phyloP scores from a whole-genome alignment of 1,140 invertebrate genomes.

The Heliothis subflexa region DNA sequence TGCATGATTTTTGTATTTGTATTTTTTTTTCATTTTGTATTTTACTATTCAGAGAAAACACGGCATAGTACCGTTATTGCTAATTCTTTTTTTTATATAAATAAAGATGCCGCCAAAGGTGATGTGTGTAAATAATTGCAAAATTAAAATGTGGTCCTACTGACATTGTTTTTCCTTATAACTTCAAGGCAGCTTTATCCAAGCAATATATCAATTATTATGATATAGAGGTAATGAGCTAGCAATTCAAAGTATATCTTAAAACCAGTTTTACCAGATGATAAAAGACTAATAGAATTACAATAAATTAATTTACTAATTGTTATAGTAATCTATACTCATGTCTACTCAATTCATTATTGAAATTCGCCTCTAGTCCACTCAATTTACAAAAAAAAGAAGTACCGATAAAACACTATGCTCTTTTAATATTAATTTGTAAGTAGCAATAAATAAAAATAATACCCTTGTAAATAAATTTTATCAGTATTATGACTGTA shows the following conservation, averaged over 20 bases:
- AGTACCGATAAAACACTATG: background rate
- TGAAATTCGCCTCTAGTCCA: constrained; percentile 34
- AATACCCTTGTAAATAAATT: constrained; percentile 54
- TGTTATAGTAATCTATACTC: constrained; percentile 7
- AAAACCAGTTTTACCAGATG: background rate
- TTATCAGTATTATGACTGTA: constrained; percentile 57
- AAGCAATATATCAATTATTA: constrained; percentile 8
- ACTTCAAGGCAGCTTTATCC: background rate
- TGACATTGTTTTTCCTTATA: background rate
- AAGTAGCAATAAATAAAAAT: constrained; percentile 30
- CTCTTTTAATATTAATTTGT: constrained; percentile 8
- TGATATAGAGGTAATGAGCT: constrained; percentile 18
- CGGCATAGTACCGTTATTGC: no score
- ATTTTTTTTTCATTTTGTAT: no score
- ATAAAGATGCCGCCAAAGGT: background rate
- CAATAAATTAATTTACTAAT: background rate
- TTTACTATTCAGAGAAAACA: no score
- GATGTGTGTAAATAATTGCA: background rate
- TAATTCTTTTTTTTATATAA: background rate
- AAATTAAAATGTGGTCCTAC: background rate
- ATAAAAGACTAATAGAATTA: background rate
- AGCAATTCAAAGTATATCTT: constrained; percentile 3
- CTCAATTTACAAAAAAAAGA: constrained; percentile 5
- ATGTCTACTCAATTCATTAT: constrained; percentile 21
- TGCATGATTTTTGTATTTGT: no score